phyloP scores from a whole-genome alignment of 2,113 vertebrate species.

The Himantopus leucocephalus region DNA sequence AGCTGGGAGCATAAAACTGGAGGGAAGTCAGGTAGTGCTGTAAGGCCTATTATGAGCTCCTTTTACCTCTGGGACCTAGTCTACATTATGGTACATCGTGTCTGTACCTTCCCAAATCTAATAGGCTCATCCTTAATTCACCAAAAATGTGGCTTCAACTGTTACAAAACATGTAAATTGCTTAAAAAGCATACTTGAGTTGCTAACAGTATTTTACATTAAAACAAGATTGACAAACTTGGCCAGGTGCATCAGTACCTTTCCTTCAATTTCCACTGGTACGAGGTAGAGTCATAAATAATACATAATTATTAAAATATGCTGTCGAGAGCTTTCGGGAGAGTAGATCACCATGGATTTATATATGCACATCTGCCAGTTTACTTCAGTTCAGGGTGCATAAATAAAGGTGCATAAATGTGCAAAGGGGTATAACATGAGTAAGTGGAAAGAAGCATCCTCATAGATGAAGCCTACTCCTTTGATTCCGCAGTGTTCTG shows the following conservation, averaged over 20 bases:
- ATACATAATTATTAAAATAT: slow-evolving; percentile 29
- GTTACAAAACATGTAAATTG: neutral
- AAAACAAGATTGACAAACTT: neutral
- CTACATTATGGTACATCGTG: neutral
- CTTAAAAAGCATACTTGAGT: neutral
- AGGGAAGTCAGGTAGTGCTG: neutral
- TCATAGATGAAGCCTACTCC: neutral
- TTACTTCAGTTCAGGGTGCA: neutral
- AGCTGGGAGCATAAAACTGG: neutral
- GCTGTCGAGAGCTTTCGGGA: neutral
- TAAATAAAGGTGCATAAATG: slow-evolving; percentile 10
- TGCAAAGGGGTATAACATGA: neutral
- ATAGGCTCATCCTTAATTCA: neutral
- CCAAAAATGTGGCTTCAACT: neutral
- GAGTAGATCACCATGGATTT: neutral
- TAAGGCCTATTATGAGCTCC: neutral
- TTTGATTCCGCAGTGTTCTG: neutral
- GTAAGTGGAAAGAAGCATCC: neutral
- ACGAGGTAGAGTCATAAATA: neutral
- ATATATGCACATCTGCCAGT: neutral
- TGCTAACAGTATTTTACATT: neutral
- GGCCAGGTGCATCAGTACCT: neutral
- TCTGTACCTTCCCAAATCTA: neutral
- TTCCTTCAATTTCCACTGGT: neutral
- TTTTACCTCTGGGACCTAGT: neutral